These are phyloP conservation scores for Cerceris rybyensis DNA, from an alignment of 2,888 invertebrate genomes.

Conservation along the genomic window DNA sequence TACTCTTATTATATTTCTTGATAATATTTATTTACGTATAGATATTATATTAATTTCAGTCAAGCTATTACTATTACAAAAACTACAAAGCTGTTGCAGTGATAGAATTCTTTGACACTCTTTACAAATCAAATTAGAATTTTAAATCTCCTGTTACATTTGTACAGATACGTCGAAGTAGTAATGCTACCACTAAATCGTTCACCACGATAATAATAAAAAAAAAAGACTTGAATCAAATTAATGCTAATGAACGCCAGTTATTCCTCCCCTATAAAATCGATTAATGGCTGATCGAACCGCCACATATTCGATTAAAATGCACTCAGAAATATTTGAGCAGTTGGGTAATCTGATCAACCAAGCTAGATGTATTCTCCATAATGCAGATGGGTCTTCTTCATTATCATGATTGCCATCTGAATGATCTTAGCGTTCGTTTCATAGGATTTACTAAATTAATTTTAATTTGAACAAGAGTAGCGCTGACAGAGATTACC, in stretches of 20 bases:
- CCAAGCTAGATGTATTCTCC: conserved; percentile 18
- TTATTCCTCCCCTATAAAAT: not conserved
- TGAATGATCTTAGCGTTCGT: not conserved
- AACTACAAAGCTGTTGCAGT: no score
- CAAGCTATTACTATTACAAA: no score
- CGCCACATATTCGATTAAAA: conserved; percentile 12
- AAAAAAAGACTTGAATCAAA: not conserved
- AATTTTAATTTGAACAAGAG: no score
- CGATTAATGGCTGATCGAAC: conserved; percentile 16
- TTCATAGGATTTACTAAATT: no score
- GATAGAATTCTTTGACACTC: no score
- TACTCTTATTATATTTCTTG: no score
- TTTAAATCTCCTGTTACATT: no score
- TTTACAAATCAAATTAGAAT: no score
- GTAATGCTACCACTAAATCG: not conserved
- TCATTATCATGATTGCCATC: conserved; percentile 23
- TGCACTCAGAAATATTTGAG: conserved; percentile 35
- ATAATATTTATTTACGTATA: no score
- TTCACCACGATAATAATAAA: not conserved
- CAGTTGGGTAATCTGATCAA: conserved; percentile 28
- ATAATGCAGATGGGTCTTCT: conserved; percentile 28
- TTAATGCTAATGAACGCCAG: not conserved
- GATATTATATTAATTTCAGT: no score
- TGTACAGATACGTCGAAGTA: not conserved
- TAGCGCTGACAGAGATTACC: no score